Evolutionary conservation across 2,797 vertebrate genomes (phyloP).

Genomic region (Dryobates pubescens): DNA sequence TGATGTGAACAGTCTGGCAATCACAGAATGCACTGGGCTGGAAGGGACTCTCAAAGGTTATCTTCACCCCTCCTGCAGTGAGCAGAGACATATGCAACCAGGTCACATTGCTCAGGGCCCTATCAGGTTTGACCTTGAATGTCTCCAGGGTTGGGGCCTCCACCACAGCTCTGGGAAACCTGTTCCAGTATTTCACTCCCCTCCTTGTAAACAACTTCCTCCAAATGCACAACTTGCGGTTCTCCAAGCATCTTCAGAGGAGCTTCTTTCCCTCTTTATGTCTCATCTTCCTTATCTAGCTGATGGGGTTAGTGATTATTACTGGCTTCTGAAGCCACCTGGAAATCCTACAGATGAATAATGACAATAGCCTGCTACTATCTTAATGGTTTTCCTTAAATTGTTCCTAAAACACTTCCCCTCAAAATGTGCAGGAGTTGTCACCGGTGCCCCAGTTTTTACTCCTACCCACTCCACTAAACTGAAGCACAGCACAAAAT

Average conservation of each 20-base stretch:
- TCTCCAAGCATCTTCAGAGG: neutral
- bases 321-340: slow-evolving; percentile 23
- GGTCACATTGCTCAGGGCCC: too few species aligned
- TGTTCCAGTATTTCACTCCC: too few species aligned
- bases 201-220: too few species aligned
- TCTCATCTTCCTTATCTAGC: slow-evolving; percentile 15
- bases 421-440: neutral
- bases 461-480: neutral
- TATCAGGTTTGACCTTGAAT: too few species aligned
- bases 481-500: neutral
- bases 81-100: too few species aligned
- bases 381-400: neutral
- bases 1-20: neutral
- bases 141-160: too few species aligned
- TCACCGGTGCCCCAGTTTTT: neutral
- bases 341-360: slow-evolving; percentile 9
- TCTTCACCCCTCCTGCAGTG: too few species aligned
- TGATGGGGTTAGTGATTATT: neutral
- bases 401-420: neutral
- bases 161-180: too few species aligned
- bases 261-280: neutral
- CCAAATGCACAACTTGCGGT: neutral
- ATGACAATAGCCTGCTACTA: neutral
- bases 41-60: too few species aligned
- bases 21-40: too few species aligned